phyloP scores from a whole-genome alignment of 2,888 invertebrate genomes.

The Dryococelus australis region DNA sequence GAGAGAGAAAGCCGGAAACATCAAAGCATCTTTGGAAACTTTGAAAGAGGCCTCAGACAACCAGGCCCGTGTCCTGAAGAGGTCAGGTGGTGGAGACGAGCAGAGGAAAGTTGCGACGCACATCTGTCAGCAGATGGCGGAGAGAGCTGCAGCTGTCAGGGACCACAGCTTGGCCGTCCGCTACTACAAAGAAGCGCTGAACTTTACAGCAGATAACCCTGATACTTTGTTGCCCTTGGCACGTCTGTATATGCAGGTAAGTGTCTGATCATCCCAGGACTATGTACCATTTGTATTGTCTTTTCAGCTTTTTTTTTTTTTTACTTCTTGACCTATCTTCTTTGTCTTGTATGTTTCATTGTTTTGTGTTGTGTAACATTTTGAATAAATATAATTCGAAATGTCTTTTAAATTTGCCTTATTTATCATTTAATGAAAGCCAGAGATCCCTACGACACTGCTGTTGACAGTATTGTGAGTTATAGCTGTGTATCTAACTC shows the following conservation, averaged over 20 bases:
- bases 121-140: conserved; percentile 77
- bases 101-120: conserved; percentile 59
- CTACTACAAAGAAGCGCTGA: conserved; percentile 86
- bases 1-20: conserved; percentile 68
- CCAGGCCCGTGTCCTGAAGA: conserved; percentile 76
- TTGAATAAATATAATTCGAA: too few relatives aligned
- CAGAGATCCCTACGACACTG: too few relatives aligned
- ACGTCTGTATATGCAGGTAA: conserved; percentile 80
- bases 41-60: conserved; percentile 79
- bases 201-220: conserved; percentile 78
- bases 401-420: too few relatives aligned
- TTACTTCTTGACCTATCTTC: too few relatives aligned
- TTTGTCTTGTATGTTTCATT: too few relatives aligned
- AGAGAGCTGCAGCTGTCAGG: conserved; percentile 69
- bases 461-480: too few relatives aligned
- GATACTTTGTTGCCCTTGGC: conserved; percentile 76
- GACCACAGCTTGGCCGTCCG: conserved; percentile 79
- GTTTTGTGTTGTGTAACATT: too few relatives aligned
- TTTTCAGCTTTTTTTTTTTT: too few relatives aligned
- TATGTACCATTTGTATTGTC: too few relatives aligned
- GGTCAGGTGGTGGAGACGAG: conserved; percentile 60
- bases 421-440: too few relatives aligned
- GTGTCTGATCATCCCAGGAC: neutral
- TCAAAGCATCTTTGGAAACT: conserved; percentile 69
- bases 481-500: too few relatives aligned